phyloP scores from a whole-genome alignment of 2,797 vertebrate species.

The Enteromius argenteus region DNA sequence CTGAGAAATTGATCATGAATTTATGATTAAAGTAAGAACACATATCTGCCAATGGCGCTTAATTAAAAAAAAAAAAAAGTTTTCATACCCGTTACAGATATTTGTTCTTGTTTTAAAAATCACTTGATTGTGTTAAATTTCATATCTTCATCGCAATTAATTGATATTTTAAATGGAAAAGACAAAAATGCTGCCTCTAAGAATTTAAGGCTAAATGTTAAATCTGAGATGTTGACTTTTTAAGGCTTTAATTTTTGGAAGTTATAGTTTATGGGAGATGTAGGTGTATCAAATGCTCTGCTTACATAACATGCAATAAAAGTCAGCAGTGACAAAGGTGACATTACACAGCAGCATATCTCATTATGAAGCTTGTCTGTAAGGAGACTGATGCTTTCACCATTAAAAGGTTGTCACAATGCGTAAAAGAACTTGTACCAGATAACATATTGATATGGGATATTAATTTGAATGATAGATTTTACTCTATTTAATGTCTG shows the following conservation, averaged over 20 bases:
- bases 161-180: neutral
- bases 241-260: neutral
- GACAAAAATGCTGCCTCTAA: neutral
- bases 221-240: neutral
- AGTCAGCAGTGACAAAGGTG: slow-evolving; percentile 31
- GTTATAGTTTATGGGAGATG: neutral
- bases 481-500: neutral
- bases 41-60: neutral
- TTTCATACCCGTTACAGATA: neutral
- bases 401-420: neutral
- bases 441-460: neutral
- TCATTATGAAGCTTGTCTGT: neutral
- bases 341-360: neutral
- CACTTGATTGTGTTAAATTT: neutral
- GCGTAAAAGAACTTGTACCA: neutral
- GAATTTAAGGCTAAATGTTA: neutral
- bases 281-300: neutral
- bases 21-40: neutral
- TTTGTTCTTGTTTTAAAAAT: neutral
- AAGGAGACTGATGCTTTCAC: neutral
- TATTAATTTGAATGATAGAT: neutral
- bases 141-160: neutral
- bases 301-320: slow-evolving; percentile 36
- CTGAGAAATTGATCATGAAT: neutral
- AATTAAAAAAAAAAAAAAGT: neutral